phyloP scores from a whole-genome alignment of 2,888 invertebrate species.

The Temnothorax ravouxi region DNA sequence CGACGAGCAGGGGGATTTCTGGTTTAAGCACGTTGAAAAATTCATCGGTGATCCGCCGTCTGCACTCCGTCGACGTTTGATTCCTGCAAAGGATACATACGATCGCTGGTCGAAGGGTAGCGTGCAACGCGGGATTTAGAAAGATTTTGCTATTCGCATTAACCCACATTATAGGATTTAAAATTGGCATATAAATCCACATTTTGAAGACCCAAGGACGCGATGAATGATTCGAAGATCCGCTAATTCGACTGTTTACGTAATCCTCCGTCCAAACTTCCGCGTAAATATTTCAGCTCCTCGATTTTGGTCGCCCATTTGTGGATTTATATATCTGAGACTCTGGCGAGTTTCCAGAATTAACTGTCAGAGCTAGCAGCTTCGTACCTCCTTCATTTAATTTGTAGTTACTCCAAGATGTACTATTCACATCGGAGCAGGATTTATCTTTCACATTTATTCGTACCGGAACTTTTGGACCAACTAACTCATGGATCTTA shows the following conservation, averaged over 20 bases:
- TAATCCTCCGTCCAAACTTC: slow-evolving; percentile 28
- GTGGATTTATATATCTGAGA: slow-evolving; percentile 11
- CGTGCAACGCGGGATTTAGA: slow-evolving; percentile 3
- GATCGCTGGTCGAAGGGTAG: not conserved
- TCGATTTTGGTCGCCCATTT: slow-evolving; percentile 21
- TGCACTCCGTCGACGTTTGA: slow-evolving; percentile 23
- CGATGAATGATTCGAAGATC: slow-evolving; percentile 16
- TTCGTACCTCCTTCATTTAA: slow-evolving; percentile 26
- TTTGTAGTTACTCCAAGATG: slow-evolving; percentile 20
- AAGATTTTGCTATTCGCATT: slow-evolving; percentile 19
- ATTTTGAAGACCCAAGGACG: not conserved
- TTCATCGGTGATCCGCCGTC: slow-evolving; percentile 42
- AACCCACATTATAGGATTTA: slow-evolving; percentile 14
- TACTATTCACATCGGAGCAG: not conserved
- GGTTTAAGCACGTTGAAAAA: slow-evolving; percentile 47
- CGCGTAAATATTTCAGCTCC: slow-evolving; percentile 29
- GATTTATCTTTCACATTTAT: slow-evolving; percentile 12
- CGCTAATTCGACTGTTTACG: slow-evolving; percentile 23
- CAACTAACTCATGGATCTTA: not conserved
- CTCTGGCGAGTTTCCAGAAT: slow-evolving; percentile 36
- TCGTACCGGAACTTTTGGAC: not conserved
- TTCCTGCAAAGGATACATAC: not conserved
- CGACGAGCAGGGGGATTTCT: slow-evolving; percentile 33
- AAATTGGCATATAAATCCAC: slow-evolving; percentile 1
- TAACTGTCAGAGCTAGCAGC: slow-evolving; percentile 36